These are phyloP conservation scores for Paguma larvata DNA, from an alignment of 2,797 vertebrate genomes.

Conservation along the genomic window DNA sequence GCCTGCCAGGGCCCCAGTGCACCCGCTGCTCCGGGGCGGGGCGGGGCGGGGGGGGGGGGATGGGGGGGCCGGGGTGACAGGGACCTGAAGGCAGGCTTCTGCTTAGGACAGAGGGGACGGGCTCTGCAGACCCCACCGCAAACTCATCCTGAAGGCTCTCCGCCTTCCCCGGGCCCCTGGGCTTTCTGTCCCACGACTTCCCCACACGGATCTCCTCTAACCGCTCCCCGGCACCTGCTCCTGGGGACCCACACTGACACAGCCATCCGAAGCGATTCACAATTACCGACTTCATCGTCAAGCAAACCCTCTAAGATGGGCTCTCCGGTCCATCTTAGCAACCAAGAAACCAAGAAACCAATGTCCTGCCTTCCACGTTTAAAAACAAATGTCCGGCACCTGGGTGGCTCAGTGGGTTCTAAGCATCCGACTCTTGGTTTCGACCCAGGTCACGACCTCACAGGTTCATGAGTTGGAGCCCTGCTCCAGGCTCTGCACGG, in stretches of 20 bases:
- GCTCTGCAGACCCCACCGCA: not conserved
- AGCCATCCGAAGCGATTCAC: not conserved
- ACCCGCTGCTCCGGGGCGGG: too few relatives aligned
- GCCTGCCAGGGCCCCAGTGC: not conserved
- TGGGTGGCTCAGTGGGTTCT: too few relatives aligned
- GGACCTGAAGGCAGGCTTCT: not conserved
- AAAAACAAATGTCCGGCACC: not conserved
- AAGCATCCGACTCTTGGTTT: too few relatives aligned
- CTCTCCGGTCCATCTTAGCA: not conserved
- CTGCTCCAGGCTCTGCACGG: too few relatives aligned
- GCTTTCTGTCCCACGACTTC: not conserved
- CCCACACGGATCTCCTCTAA: not conserved
- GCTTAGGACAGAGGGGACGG: not conserved
- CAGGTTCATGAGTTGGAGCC: too few relatives aligned
- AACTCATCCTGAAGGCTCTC: not conserved
- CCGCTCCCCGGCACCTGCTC: not conserved
- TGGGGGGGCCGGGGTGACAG: too few relatives aligned
- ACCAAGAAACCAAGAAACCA: not conserved
- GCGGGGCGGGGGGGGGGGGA: too few relatives aligned
- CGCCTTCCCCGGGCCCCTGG: not conserved
- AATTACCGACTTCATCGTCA: not conserved
- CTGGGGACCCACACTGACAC: not conserved
- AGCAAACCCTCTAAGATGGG: not conserved
- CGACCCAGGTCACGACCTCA: too few relatives aligned
- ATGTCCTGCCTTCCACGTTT: not conserved